Percentiles rank a stretch among this genome's conserved stretches.
Evolutionary conservation across 1,140 invertebrate genomes (phyloP).

Genomic region (Leguminivora glycinivorella): DNA sequence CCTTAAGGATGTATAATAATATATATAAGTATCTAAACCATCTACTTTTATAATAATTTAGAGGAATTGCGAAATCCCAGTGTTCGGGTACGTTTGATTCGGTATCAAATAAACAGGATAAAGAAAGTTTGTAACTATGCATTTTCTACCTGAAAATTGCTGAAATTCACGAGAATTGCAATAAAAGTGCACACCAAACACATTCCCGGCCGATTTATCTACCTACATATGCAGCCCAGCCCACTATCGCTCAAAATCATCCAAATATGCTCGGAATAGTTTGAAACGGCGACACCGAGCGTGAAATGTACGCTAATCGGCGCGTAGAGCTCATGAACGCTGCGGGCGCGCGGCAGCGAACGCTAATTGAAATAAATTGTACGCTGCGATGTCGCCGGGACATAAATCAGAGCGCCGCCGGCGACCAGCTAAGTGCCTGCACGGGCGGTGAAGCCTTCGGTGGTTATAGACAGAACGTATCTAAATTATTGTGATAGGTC

Average conservation of each 20-base stretch:
- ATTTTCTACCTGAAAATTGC: too few relatives aligned
- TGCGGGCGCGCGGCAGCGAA: conserved; percentile 47
- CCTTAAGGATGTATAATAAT: too few relatives aligned
- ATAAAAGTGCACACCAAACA: too few relatives aligned
- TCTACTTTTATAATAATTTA: too few relatives aligned
- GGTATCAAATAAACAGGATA: too few relatives aligned
- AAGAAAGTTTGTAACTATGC: too few relatives aligned
- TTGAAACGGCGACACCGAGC: background rate
- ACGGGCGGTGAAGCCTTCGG: conserved; percentile 40
- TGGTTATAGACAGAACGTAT: conserved; percentile 40
- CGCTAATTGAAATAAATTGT: conserved; percentile 79
- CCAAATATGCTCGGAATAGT: background rate
- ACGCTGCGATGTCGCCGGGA: conserved; percentile 65
- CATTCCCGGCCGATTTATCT: background rate
- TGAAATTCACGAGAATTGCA: too few relatives aligned
- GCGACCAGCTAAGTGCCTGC: conserved; percentile 74
- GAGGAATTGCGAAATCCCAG: too few relatives aligned
- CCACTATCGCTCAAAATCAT: background rate
- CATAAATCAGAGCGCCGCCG: conserved; percentile 75
- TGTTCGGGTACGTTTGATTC: too few relatives aligned
- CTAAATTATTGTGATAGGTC: conserved; percentile 6
- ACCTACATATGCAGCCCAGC: background rate
- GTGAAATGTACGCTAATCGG: conserved; percentile 32
- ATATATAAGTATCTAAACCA: too few relatives aligned
- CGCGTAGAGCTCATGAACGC: conserved; percentile 38